Evolutionary conservation across 2,888 invertebrate genomes (phyloP).

Genomic region (Xiphydria camelus): DNA sequence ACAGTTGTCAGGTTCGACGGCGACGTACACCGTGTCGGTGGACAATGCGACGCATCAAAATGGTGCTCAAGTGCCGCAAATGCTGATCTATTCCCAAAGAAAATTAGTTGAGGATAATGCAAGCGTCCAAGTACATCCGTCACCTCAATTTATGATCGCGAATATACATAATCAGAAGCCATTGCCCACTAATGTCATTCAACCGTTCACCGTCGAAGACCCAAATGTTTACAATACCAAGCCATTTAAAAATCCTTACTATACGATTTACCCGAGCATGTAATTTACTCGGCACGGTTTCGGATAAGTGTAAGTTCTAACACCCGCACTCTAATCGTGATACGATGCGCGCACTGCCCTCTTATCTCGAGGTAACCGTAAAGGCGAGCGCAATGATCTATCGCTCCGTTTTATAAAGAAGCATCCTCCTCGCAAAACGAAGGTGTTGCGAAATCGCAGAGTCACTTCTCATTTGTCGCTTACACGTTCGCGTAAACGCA

Average conservation of each 20-base stretch:
- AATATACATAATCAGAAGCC: constrained; percentile 42
- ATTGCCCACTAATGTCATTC: constrained; percentile 36
- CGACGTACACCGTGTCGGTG: constrained; percentile 23
- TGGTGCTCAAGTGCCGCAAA: constrained; percentile 22
- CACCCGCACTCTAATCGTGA: background rate
- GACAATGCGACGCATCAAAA: constrained; percentile 25
- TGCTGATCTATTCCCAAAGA: constrained; percentile 43
- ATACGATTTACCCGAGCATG: constrained; percentile 49
- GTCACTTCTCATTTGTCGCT: no score
- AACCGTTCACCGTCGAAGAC: constrained; percentile 41
- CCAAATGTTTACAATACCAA: constrained; percentile 44
- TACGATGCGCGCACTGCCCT: no score
- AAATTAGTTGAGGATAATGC: constrained; percentile 35
- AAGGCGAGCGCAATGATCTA: no score
- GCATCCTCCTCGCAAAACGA: no score
- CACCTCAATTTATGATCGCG: constrained; percentile 43
- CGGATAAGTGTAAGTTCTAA: background rate
- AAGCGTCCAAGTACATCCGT: constrained; percentile 27
- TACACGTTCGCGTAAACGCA: no score
- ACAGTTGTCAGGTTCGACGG: constrained; percentile 24
- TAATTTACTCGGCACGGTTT: constrained; percentile 16
- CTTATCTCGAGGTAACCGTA: no score
- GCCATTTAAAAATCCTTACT: constrained; percentile 45
- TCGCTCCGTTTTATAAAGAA: no score
- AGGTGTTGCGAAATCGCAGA: no score